Conservation (phyloP, 2,797 vertebrate species). For the Melanotaenia maccullochi region DNA sequence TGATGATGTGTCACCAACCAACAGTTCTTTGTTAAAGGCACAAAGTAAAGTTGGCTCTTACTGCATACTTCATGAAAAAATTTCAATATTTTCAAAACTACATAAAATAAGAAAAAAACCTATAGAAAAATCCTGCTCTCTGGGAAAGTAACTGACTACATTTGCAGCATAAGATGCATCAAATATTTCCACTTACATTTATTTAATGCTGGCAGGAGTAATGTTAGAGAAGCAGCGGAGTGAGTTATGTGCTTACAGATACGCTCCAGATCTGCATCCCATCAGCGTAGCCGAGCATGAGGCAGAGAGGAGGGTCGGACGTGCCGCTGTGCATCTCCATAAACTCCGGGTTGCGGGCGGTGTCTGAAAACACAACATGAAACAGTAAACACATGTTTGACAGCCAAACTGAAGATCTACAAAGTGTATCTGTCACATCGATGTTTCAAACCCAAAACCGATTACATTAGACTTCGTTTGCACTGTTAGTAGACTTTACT, state of each 20-base stretch:
- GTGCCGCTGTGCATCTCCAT: slow-evolving; percentile 92
- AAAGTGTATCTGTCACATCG: not conserved
- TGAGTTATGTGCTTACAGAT: slow-evolving; percentile 87
- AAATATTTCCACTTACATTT: not conserved
- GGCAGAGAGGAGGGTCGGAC: slow-evolving; percentile 91
- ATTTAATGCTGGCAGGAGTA: not conserved
- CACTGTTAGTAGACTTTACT: no score
- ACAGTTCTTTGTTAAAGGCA: not conserved
- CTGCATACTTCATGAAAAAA: not conserved
- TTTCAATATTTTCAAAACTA: not conserved
- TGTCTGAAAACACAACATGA: slow-evolving; percentile 80
- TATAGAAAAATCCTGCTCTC: not conserved
- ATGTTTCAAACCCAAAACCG: no score
- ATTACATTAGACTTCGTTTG: no score
- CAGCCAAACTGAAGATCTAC: not conserved
- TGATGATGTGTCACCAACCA: not conserved
- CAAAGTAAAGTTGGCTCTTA: not conserved
- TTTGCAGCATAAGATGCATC: not conserved
- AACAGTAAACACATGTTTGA: not conserved
- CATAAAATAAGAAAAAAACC: no score
- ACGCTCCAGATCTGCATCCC: slow-evolving; percentile 98
- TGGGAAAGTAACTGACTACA: not conserved
- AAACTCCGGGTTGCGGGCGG: slow-evolving; percentile 91
- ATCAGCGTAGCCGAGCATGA: slow-evolving; percentile 94
- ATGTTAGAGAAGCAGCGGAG: not conserved